Conservation (phyloP, 2,113 vertebrate species). For the Mormoops blainvillei region DNA sequence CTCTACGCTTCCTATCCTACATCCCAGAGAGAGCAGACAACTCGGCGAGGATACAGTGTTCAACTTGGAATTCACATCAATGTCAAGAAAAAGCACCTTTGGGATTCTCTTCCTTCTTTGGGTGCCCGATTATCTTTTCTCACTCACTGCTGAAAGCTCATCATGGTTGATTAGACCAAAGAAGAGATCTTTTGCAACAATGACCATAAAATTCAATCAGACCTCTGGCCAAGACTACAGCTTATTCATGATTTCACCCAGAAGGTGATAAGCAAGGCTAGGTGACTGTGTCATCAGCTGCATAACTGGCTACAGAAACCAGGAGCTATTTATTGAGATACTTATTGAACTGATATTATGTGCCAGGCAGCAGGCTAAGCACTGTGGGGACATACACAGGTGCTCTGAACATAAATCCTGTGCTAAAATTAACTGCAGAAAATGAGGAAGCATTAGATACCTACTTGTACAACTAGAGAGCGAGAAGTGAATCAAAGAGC, state of each 20-base stretch:
- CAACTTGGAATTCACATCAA: background rate
- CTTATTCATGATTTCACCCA: background rate
- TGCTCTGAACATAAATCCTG: background rate
- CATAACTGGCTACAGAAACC: background rate
- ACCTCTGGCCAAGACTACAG: background rate
- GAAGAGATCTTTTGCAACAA: background rate
- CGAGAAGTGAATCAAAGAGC: background rate
- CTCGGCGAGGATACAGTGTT: background rate
- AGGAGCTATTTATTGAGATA: background rate
- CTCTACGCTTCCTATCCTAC: accelerated
- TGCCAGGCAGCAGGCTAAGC: background rate
- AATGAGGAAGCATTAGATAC: background rate
- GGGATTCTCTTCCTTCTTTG: background rate
- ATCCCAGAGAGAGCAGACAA: background rate
- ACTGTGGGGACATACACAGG: background rate
- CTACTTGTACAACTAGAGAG: background rate
- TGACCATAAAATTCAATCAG: background rate
- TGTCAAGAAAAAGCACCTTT: background rate
- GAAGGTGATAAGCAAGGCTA: background rate
- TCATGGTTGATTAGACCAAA: background rate
- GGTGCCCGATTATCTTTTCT: background rate
- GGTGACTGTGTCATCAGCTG: background rate
- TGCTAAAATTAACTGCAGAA: background rate
- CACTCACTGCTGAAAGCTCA: background rate
- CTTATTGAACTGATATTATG: background rate